Base-by-base conservation (phyloP, 1,140 invertebrate genomes). In the Lanistes nyassanus region DNA sequence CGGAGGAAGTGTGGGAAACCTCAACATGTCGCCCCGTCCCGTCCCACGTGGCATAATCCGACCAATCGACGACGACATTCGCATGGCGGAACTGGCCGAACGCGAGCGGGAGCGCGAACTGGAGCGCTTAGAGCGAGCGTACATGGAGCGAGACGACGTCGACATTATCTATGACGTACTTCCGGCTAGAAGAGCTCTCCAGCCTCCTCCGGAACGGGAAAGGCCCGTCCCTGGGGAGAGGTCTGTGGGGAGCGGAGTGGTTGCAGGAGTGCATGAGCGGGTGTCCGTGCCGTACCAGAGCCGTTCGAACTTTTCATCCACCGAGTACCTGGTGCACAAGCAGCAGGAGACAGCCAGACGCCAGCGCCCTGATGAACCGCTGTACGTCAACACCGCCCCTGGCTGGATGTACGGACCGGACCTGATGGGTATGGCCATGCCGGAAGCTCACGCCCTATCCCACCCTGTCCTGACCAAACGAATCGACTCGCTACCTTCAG, bases 31-130 rank as follows among this genome's bases (percentile, higher is more conserved):
- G 47, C 78, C 78, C 3, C 74, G 86, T 42, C 84, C 83, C 53
- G 87, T 92, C 36, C 91, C 92, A 16, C 83, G 82, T 7, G 86
- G 86, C 11, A 88, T 88, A 13, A 88, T 88, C 29, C 84, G 83
- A 78, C 87, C 87, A 11, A 77, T 88, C 23, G 86, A 88, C 67
- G 81, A 85, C 72, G 82, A 81, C 16, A 72, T 76, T 26, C 60
- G 68, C n/a, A 73, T 80, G 11, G 71, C 72, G 55, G 80, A 83
- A 29, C 53, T 72, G 11, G 47, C 37, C 4, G 71, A 62, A n/a
- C 65, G 55, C 26, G 66, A 67, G 47, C 47, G 60, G 16, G 72
- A 65, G 19, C 65, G 55, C 21, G 66, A 67, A 36, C 29, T 39
- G 31, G 72, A 65, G 19, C 66, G 62, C 31, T 70, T 58, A 60